Evolutionary conservation across 2,113 vertebrate genomes (phyloP).

Genomic region (Phalacrocorax brasilianus): DNA sequence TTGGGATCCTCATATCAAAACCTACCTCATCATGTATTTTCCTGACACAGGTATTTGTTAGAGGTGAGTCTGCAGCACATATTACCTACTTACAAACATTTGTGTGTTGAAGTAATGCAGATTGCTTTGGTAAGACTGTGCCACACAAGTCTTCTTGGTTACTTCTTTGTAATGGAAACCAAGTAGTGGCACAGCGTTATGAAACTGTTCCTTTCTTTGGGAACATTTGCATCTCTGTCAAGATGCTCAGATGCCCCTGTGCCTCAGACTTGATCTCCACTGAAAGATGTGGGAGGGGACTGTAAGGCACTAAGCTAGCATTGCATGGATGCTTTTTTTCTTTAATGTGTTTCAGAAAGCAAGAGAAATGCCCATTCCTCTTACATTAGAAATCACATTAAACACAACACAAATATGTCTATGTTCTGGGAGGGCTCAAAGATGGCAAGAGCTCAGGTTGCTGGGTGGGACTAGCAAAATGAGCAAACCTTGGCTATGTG

Average conservation of each 20-base stretch:
- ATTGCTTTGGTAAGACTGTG: background rate
- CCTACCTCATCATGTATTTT: background rate
- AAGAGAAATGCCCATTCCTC: background rate
- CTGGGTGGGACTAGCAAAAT: background rate
- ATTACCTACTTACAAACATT: background rate
- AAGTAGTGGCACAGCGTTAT: background rate
- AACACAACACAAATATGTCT: background rate
- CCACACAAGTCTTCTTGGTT: background rate
- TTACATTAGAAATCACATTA: background rate
- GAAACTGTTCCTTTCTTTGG: background rate
- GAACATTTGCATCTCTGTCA: background rate
- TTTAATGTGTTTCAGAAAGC: background rate
- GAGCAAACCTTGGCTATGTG: background rate
- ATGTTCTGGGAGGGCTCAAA: background rate
- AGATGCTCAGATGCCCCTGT: background rate
- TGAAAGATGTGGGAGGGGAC: background rate
- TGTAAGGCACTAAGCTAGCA: background rate
- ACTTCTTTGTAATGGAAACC: background rate
- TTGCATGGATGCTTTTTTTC: background rate
- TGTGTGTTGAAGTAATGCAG: background rate
- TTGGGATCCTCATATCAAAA: background rate
- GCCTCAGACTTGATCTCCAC: background rate
- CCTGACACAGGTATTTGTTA: fast-evolving
- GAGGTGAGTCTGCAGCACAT: background rate
- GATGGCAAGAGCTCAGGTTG: background rate